Percentiles rank a stretch among this genome's conserved stretches.
phyloP scores from a whole-genome alignment of 2,888 invertebrate species.

The Sicus ferrugineus region DNA sequence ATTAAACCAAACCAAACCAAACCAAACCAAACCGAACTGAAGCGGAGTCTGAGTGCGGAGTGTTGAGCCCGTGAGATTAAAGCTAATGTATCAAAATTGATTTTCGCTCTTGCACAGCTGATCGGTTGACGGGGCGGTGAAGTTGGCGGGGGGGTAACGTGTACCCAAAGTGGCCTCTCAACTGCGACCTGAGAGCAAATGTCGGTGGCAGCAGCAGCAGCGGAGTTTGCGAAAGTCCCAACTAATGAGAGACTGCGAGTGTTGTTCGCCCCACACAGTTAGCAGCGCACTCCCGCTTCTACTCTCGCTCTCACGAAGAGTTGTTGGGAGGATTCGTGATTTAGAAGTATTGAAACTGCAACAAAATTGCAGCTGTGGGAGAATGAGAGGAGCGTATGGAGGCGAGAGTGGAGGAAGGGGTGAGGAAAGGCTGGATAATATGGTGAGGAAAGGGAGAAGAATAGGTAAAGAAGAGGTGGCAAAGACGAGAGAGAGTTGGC shows the following conservation, averaged over 20 bases:
- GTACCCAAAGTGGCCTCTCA: too few relatives aligned
- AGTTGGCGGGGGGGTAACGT: too few relatives aligned
- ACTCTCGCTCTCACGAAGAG: not conserved
- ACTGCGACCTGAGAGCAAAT: not conserved
- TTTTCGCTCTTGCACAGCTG: not conserved
- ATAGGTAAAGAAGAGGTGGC: not conserved
- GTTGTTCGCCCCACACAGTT: not conserved
- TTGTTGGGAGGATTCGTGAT: not conserved
- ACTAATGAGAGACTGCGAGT: not conserved
- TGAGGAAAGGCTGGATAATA: not conserved
- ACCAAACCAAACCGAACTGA: too few relatives aligned
- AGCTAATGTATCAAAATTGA: conserved; percentile 4
- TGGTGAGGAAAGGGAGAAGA: not conserved
- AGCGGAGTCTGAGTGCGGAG: too few relatives aligned
- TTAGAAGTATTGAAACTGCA: not conserved
- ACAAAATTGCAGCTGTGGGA: not conserved
- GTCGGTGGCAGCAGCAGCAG: not conserved
- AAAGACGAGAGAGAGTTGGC: not conserved
- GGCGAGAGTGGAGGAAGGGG: not conserved
- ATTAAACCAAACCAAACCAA: too few relatives aligned
- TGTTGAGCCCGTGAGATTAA: conserved; percentile 2
- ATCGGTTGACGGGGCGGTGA: not conserved
- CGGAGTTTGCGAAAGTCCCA: not conserved
- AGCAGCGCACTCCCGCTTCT: not conserved
- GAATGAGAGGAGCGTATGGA: not conserved